phyloP scores from a whole-genome alignment of 2,113 vertebrate genomes.

The Bagarius yarrelli region DNA sequence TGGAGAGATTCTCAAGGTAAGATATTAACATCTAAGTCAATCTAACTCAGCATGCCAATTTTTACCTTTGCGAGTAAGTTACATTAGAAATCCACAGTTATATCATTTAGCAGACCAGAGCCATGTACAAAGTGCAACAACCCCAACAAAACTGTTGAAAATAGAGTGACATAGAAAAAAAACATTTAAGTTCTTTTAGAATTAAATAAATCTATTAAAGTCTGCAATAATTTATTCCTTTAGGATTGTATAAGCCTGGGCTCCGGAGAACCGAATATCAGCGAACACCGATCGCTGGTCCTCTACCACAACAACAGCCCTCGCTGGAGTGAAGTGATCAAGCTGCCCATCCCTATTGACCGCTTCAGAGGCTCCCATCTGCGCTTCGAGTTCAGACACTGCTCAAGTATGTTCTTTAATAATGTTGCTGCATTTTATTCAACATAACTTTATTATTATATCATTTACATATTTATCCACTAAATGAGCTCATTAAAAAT shows the following conservation, averaged over 20 bases:
- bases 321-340: constrained; percentile 94
- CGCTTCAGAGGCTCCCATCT: constrained; percentile 93
- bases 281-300: constrained; percentile 89
- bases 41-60: no score
- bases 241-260: constrained; percentile 96
- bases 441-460: no score
- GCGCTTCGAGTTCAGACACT: constrained; percentile 98
- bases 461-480: no score
- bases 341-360: constrained; percentile 93
- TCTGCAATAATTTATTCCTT: constrained; percentile 5
- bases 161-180: no score
- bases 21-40: no score
- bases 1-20: constrained; percentile 91
- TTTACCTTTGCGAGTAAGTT: no score
- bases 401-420: constrained; percentile 79
- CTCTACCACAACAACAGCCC: constrained; percentile 98
- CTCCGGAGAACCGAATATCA: constrained; percentile 85
- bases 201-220: neutral
- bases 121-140: no score
- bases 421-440: neutral
- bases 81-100: no score
- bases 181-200: no score
- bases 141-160: no score
- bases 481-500: no score
- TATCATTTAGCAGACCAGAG: no score